A percentile compares a stretch with the other conserved stretches of the same genome.
Evolutionary conservation across 2,113 vertebrate species (phyloP).

Genomic region (Ia io): DNA sequence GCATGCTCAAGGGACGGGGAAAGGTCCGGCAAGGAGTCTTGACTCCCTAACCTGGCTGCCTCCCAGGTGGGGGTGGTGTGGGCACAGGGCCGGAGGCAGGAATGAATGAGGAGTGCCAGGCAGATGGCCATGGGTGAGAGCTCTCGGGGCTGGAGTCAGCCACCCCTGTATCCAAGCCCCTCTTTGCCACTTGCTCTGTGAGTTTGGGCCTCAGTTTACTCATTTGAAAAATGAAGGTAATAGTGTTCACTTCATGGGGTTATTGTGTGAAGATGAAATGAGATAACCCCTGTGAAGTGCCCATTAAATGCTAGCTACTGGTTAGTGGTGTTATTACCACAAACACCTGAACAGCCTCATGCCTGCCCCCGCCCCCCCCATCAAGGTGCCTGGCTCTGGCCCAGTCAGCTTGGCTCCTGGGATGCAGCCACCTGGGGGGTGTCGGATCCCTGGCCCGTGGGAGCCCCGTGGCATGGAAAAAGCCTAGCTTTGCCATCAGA

Average conservation of each 20-base stretch:
- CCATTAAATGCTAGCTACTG: accelerated
- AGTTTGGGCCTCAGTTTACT: background rate
- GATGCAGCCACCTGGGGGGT: background rate
- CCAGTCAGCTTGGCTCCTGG: background rate
- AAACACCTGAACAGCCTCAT: background rate
- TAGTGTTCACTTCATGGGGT: background rate
- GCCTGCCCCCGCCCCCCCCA: accelerated
- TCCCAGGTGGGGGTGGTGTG: background rate
- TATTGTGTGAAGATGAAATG: background rate
- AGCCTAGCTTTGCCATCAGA: background rate
- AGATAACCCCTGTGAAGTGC: background rate
- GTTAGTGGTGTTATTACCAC: too few species aligned
- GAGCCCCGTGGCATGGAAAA: background rate
- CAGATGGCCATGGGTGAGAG: accelerated
- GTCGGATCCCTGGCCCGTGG: background rate
- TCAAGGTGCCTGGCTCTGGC: background rate
- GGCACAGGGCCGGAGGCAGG: background rate
- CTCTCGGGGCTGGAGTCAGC: background rate
- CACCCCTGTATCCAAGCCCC: background rate
- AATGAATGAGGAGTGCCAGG: accelerated
- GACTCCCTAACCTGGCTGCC: background rate
- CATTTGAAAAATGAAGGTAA: background rate
- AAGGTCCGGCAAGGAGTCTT: background rate
- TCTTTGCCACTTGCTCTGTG: background rate
- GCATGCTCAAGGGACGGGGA: background rate